Evolutionary conservation across 1,140 invertebrate species (phyloP), one percentile per base, ranked within the genome.

Genomic region (Chironomus striatipennis): DNA sequence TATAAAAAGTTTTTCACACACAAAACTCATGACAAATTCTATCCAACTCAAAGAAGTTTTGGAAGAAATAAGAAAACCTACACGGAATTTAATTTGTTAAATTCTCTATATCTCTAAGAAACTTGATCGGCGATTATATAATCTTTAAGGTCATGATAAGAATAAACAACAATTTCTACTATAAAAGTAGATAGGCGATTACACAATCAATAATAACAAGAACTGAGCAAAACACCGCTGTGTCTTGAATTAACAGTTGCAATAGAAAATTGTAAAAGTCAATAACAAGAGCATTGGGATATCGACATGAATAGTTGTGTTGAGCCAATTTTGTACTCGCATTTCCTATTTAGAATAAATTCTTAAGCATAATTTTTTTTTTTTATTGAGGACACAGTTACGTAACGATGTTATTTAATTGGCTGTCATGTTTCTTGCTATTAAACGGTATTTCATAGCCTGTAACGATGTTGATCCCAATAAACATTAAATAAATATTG

Each of bases 341-440:
- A 57, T 57, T 57, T n/a, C n/a, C 12, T 57, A 34, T 34, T 34
- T 12, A 57, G 47, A 57, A 57, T 57, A n/a, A 57, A 15, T 57
- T 57, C n/a, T 57, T 57, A n/a, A 57, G 10, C 47, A 57, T 57
- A 57, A 57, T n/a, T 57, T 15, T n/a, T 57, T 5, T n/a, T 57
- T 57, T n/a, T 57, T n/a, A 57, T 12, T n/a, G 47, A 57, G n/a
- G n/a, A n/a, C 47, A 57, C 47, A 57, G 47, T 57, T 57, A 57
- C 47, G 12, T 57, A 57, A 57, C 47, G 9, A 57, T 57, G 47
- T 15, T n/a, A 57, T 57, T 12, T 1, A 34, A 34, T 34, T 34
- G 1, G 5, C 24, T 34, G 24, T 34, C 24, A 5, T 34, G 24
- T 34, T 34, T 34, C 1, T n/a, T 34, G 24, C 1, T 57, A 57